A percentile compares a stretch with the other conserved stretches of the same genome.
phyloP scores from a whole-genome alignment of 2,797 vertebrate genomes.

The Phalanger gymnotis region DNA sequence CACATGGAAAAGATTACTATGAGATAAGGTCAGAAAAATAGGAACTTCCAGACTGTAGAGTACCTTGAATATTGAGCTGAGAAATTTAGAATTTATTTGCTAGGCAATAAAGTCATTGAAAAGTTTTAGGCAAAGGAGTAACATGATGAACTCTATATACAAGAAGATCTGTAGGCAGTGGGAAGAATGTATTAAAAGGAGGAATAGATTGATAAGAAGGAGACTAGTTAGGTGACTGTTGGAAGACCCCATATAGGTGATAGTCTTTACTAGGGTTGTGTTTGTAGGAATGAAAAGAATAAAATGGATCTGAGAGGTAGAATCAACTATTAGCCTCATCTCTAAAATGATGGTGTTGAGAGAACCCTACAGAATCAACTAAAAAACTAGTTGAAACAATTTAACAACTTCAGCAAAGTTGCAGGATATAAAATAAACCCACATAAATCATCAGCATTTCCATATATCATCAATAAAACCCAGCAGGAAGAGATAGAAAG shows the following conservation, averaged over 20 bases:
- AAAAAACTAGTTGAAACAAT: background rate
- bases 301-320: background rate
- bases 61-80: background rate
- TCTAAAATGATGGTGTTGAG: background rate
- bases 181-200: background rate
- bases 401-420: background rate
- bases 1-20: background rate
- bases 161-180: background rate
- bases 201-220: background rate
- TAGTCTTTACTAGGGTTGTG: background rate
- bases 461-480: background rate
- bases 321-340: background rate
- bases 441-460: background rate
- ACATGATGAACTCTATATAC: background rate
- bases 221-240: background rate
- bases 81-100: background rate
- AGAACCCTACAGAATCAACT: background rate
- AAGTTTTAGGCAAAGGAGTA: background rate
- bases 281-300: background rate
- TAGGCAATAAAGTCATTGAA: background rate
- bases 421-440: background rate
- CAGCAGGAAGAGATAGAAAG: background rate
- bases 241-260: background rate
- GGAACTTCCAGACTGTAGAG: background rate
- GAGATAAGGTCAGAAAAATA: background rate